These are phyloP conservation scores for Platysteira castanea DNA, from an alignment of 2,113 vertebrate genomes.

Conservation along the genomic window DNA sequence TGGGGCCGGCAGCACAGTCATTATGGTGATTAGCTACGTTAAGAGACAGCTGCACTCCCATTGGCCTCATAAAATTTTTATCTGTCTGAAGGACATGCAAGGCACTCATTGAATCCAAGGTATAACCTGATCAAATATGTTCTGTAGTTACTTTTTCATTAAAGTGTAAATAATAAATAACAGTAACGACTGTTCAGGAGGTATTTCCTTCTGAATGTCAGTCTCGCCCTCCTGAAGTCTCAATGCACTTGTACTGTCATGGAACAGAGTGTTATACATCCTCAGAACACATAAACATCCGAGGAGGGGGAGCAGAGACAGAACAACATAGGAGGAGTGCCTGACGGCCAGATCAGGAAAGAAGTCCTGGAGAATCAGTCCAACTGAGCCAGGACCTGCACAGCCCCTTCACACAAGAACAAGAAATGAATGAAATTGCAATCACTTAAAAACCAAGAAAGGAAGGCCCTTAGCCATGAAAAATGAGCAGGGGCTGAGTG, in stretches of 20 bases:
- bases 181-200: background rate
- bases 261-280: background rate
- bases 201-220: background rate
- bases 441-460: background rate
- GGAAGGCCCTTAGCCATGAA: background rate
- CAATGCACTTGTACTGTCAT: background rate
- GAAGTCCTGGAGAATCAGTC: background rate
- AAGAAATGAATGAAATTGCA: background rate
- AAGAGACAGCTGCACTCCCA: background rate
- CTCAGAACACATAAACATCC: background rate
- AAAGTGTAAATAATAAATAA: conserved; percentile 25
- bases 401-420: background rate
- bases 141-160: background rate
- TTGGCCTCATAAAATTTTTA: background rate
- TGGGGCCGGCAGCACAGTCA: background rate
- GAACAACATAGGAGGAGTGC: background rate
- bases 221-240: background rate
- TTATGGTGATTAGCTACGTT: background rate
- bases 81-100: background rate
- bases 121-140: background rate
- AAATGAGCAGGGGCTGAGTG: background rate
- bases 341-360: background rate
- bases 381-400: background rate
- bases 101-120: background rate
- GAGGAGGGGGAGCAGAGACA: background rate